Conservation (phyloP, 2,113 vertebrate species). For the Eurystomus gularis region DNA sequence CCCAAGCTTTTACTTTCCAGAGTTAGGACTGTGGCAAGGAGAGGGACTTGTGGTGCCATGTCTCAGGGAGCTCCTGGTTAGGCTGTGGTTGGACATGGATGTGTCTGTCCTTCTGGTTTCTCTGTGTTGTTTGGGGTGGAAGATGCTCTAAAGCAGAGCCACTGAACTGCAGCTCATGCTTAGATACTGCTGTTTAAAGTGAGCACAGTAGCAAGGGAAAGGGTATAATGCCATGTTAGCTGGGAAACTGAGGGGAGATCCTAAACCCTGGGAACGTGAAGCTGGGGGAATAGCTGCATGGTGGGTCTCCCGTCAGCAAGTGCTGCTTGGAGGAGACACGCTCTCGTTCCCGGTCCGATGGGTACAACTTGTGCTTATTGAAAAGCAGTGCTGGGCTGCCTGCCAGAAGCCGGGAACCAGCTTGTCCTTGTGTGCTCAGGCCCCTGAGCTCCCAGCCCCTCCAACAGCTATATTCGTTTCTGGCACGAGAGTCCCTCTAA, state of each 20-base stretch:
- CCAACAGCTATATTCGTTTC: background rate
- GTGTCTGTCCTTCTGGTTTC: background rate
- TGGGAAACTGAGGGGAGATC: background rate
- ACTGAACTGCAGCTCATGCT: background rate
- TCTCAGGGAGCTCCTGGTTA: background rate
- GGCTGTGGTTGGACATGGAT: background rate
- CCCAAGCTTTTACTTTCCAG: background rate
- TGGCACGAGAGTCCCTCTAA: background rate
- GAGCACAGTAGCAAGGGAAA: background rate
- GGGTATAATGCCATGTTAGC: background rate
- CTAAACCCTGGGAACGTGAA: background rate
- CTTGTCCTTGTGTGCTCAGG: background rate
- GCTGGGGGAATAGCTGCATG: accelerated
- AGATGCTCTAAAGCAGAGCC: background rate
- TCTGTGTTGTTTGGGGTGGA: background rate
- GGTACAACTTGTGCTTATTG: background rate
- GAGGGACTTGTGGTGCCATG: background rate
- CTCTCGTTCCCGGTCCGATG: accelerated
- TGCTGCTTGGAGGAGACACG: accelerated
- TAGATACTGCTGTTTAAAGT: background rate
- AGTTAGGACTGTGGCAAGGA: background rate
- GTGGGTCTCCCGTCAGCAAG: background rate
- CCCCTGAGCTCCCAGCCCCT: background rate
- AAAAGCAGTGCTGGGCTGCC: background rate
- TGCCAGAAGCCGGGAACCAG: background rate